Conservation (phyloP, 2,797 vertebrate genomes). For the Tragopan temminckii region DNA sequence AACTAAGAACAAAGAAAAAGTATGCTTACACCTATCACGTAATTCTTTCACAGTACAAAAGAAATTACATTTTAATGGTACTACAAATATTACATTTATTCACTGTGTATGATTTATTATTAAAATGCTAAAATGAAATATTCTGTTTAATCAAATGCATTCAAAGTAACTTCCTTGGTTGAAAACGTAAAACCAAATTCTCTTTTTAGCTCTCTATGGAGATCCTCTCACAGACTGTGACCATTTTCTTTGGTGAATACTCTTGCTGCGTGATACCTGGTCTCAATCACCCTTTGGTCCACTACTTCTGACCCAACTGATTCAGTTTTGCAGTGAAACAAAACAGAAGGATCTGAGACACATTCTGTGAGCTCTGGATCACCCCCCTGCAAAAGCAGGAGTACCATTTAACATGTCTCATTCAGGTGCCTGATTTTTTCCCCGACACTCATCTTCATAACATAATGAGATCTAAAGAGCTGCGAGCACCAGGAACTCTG, state of each 20-base stretch:
- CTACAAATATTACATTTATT: conserved; percentile 74
- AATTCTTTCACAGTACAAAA: conserved; percentile 63
- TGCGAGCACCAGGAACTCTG: fast-evolving
- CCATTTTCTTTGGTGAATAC: fast-evolving
- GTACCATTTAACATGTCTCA: fast-evolving
- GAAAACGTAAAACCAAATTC: not conserved
- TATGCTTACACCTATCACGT: conserved; percentile 43
- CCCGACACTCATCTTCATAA: not conserved
- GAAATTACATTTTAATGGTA: conserved; percentile 71
- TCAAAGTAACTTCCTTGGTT: conserved; percentile 21
- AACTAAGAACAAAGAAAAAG: conserved; percentile 28
- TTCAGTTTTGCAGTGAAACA: not conserved
- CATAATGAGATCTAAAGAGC: not conserved
- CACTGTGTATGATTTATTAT: conserved; percentile 69
- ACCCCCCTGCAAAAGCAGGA: not conserved
- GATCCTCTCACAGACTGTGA: not conserved
- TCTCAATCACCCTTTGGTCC: not conserved
- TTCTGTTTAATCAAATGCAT: conserved; percentile 65
- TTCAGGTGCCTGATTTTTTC: not conserved
- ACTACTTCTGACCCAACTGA: fast-evolving
- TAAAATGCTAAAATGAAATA: conserved; percentile 72
- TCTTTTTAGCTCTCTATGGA: not conserved
- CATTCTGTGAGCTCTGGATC: not conserved
- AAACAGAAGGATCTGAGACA: not conserved
- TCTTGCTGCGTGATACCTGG: fast-evolving